A percentile compares a stretch with the other conserved stretches of the same genome.
phyloP scores from a whole-genome alignment of 2,797 vertebrate species.

The Ptychadena robeensis region DNA sequence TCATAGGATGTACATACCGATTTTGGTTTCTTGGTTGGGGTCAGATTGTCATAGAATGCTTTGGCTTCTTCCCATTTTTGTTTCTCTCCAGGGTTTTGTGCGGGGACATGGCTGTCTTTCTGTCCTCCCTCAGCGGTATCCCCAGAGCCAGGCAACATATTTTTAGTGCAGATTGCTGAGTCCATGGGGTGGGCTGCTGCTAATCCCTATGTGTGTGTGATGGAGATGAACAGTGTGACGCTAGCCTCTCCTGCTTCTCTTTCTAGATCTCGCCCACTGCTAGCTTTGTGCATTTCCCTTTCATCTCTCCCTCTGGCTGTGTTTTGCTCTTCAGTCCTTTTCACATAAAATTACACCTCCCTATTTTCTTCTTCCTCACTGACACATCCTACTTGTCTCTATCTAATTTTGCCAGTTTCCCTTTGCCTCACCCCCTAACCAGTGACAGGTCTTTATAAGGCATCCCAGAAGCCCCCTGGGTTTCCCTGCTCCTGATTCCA shows the following conservation, averaged over 20 bases:
- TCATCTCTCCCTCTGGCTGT: constrained; percentile 29
- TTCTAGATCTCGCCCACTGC: constrained; percentile 23
- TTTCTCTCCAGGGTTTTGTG: constrained; percentile 55
- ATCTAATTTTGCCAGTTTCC: constrained; percentile 20
- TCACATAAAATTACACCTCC: constrained; percentile 2
- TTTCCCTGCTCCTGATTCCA: constrained; percentile 32
- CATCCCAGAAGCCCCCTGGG: constrained; percentile 51
- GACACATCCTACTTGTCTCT: constrained; percentile 30
- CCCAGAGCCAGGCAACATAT: constrained; percentile 44
- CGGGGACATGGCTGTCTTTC: constrained; percentile 49
- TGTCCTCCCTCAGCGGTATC: constrained; percentile 15
- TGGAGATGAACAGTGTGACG: constrained; percentile 32
- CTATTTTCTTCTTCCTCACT: constrained; percentile 23
- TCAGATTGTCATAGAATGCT: constrained; percentile 74
- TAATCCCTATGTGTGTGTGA: constrained; percentile 41
- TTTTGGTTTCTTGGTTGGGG: constrained; percentile 84
- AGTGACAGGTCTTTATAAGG: constrained; percentile 60
- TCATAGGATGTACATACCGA: constrained; percentile 78
- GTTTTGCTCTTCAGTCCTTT: neutral
- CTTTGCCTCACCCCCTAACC: constrained; percentile 34
- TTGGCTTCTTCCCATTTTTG: constrained; percentile 73
- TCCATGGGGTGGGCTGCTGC: constrained; percentile 1
- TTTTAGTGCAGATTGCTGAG: constrained; percentile 27
- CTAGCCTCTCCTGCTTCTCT: constrained; percentile 4
- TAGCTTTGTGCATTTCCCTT: neutral